Percentiles rank a stretch among this genome's conserved stretches.
phyloP scores from a whole-genome alignment of 2,797 vertebrate species.

The Diglossa cyanea region DNA sequence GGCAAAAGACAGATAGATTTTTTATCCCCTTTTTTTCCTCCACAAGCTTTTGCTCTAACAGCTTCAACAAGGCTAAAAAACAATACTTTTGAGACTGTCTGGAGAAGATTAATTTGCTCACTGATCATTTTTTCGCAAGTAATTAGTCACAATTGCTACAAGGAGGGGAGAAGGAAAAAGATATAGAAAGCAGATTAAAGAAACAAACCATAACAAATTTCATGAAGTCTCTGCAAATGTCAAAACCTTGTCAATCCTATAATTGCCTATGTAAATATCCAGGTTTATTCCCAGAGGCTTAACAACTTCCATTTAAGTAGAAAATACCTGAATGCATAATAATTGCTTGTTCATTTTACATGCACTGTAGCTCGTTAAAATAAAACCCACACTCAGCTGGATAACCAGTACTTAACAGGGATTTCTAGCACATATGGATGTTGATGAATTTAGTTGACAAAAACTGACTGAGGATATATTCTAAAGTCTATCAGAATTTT shows the following conservation, averaged over 20 bases:
- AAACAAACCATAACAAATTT: background rate
- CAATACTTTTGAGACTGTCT: background rate
- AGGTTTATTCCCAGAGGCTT: slow-evolving; percentile 37
- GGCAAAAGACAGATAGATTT: background rate
- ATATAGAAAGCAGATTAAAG: background rate
- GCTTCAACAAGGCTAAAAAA: background rate
- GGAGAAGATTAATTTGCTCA: background rate
- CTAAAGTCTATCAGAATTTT: slow-evolving; percentile 25
- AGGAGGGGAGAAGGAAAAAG: background rate
- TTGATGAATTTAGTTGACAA: slow-evolving; percentile 35
- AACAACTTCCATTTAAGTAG: slow-evolving; percentile 37
- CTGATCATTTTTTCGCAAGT: background rate
- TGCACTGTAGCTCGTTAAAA: slow-evolving; percentile 17
- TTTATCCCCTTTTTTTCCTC: background rate
- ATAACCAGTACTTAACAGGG: background rate
- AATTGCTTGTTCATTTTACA: slow-evolving; percentile 18
- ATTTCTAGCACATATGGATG: background rate
- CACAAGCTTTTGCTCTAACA: background rate
- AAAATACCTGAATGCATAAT: slow-evolving; percentile 40
- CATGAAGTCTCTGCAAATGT: background rate
- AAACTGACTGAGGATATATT: slow-evolving; percentile 4
- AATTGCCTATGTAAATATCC: slow-evolving; percentile 35
- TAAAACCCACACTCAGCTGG: background rate
- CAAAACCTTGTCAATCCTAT: slow-evolving; percentile 19
- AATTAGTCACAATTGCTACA: background rate